Conservation (phyloP, 2,888 invertebrate genomes). For the Gandaritis pyraliata region DNA sequence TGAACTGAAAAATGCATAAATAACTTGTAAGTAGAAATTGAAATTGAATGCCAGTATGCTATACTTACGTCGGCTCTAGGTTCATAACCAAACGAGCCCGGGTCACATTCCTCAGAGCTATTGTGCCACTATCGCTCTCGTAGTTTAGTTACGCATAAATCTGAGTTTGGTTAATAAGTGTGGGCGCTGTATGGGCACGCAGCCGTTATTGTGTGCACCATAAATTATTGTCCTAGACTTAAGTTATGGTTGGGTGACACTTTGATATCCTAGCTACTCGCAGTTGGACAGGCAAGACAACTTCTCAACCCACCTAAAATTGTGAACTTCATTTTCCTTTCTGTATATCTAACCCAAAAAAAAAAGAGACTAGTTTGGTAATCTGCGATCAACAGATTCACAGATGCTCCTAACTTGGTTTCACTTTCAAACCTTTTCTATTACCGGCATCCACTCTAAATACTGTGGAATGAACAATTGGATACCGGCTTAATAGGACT, state of each 20-base stretch:
- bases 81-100: conserved; percentile 55
- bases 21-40: conserved; percentile 29
- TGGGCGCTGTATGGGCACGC: conserved; percentile 74
- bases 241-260: conserved; percentile 36
- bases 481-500: conserved; percentile 55
- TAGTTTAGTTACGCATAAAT: conserved; percentile 74
- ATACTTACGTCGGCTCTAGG: conserved; percentile 45
- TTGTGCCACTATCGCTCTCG: conserved; percentile 74
- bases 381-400: conserved; percentile 4
- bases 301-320: too few relatives aligned
- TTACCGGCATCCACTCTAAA: conserved; percentile 54
- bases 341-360: too few relatives aligned
- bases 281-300: background rate
- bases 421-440: conserved; percentile 46
- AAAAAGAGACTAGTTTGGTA: too few relatives aligned
- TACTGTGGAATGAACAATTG: conserved; percentile 60
- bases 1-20: conserved; percentile 13
- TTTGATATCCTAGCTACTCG: conserved; percentile 20
- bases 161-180: conserved; percentile 78
- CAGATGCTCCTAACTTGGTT: conserved; percentile 40
- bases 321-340: too few relatives aligned
- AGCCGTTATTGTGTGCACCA: conserved; percentile 63
- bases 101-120: conserved; percentile 78
- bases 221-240: conserved; percentile 58
- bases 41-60: conserved; percentile 38